These are phyloP conservation scores for Distichodus sexfasciatus DNA, from an alignment of 2,797 vertebrate genomes.

Conservation along the genomic window DNA sequence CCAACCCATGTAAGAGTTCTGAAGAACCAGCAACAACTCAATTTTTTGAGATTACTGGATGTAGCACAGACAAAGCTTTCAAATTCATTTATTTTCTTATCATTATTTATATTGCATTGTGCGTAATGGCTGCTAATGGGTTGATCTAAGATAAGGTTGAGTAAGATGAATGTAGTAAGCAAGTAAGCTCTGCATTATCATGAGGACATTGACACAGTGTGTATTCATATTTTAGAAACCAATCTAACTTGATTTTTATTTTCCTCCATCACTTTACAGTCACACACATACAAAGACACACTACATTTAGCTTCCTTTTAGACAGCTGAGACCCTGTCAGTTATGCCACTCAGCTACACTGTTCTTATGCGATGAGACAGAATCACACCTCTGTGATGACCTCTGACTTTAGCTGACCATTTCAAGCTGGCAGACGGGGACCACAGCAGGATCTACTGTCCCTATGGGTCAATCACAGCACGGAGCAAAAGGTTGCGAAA, in stretches of 20 bases:
- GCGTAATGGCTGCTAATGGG: conserved; percentile 26
- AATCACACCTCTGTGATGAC: conserved; percentile 53
- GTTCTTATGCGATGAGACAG: conserved; percentile 71
- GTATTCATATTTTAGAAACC: too few species aligned
- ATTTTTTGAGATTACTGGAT: conserved; percentile 23
- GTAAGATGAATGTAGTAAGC: conserved; percentile 22
- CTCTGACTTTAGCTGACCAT: conserved; percentile 60
- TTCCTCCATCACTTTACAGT: too few species aligned
- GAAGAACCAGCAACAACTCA: conserved; percentile 16
- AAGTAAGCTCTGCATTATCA: not conserved
- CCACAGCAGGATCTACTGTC: conserved; percentile 47
- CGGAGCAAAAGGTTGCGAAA: too few species aligned
- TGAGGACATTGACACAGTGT: not conserved
- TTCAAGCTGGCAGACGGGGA: conserved; percentile 53
- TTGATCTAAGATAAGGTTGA: not conserved
- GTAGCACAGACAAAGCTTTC: conserved; percentile 5
- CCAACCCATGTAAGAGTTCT: not conserved
- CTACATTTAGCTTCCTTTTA: conserved; percentile 55
- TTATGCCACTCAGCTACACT: conserved; percentile 62
- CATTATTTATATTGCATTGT: conserved; percentile 22
- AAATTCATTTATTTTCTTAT: conserved; percentile 15
- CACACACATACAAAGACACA: conserved; percentile 6
- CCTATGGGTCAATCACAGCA: too few species aligned
- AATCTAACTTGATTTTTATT: not conserved
- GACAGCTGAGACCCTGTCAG: conserved; percentile 69